phyloP scores from a whole-genome alignment of 2,888 invertebrate species.

The Anarsia innoxiella region DNA sequence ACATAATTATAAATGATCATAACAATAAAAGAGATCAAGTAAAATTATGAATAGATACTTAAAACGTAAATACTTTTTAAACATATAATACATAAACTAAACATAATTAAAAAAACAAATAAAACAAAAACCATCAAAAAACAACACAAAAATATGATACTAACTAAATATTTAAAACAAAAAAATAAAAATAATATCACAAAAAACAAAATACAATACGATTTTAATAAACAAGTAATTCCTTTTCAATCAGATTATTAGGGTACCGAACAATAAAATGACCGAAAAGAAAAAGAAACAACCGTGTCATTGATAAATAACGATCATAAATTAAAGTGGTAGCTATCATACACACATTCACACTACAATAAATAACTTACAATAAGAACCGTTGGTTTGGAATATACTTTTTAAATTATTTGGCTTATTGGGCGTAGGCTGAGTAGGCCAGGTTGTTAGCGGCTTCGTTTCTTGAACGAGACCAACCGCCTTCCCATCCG shows the following conservation, averaged over 20 bases:
- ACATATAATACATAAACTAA: slow-evolving; percentile 4
- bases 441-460: slow-evolving; percentile 55
- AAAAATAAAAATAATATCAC: slow-evolving; percentile 4
- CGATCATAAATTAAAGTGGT: slow-evolving; percentile 19
- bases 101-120: slow-evolving; percentile 9
- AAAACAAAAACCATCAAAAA: slow-evolving; percentile 4
- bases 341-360: slow-evolving; percentile 33
- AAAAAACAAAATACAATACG: slow-evolving; percentile 15
- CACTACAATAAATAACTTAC: slow-evolving; percentile 28
- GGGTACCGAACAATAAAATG: slow-evolving; percentile 34
- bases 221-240: slow-evolving; percentile 27
- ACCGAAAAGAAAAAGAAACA: slow-evolving; percentile 45
- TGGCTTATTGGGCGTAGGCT: slow-evolving; percentile 46
- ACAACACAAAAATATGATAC: slow-evolving; percentile 9
- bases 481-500: slow-evolving; percentile 61
- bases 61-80: background rate
- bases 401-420: slow-evolving; percentile 3
- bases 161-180: background rate
- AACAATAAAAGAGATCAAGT: background rate
- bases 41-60: background rate
- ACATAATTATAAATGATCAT: background rate
- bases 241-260: slow-evolving; percentile 56
- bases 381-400: slow-evolving; percentile 2
- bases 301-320: slow-evolving; percentile 27
- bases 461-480: slow-evolving; percentile 55